A percentile compares a stretch with the other conserved stretches of the same genome.
Evolutionary conservation across 2,113 vertebrate genomes (phyloP).

Genomic region (Nesospiza acunhae): DNA sequence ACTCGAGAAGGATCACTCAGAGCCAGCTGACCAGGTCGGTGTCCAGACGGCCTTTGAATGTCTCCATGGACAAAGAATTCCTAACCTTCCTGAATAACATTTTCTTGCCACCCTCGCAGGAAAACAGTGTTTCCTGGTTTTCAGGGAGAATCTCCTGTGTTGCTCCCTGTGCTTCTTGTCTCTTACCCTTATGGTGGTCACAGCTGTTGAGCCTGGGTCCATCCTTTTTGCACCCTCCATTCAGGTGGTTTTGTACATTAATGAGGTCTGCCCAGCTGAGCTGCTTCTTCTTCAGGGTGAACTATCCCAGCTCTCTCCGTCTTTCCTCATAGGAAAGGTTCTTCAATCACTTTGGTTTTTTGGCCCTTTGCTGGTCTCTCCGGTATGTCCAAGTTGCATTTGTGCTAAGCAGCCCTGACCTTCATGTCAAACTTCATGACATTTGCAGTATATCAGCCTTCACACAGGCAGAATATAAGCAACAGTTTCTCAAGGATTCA

Average conservation of each 20-base stretch:
- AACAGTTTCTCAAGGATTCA: neutral
- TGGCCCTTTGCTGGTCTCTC: neutral
- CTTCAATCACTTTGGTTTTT: neutral
- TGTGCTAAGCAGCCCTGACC: neutral
- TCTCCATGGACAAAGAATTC: neutral
- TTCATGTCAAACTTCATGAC: neutral
- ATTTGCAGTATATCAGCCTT: neutral
- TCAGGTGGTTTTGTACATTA: neutral
- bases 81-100: neutral
- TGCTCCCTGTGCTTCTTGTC: neutral
- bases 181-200: neutral
- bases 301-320: neutral
- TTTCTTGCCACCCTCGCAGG: neutral
- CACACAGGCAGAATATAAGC: neutral
- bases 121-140: neutral
- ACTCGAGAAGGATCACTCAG: neutral
- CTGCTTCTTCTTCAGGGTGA: neutral
- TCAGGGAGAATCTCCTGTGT: neutral
- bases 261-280: neutral
- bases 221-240: neutral
- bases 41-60: neutral
- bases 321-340: neutral
- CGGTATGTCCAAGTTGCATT: rapidly evolving
- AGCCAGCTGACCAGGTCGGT: neutral
- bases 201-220: neutral